Base-by-base conservation (phyloP, 2,797 vertebrate species). In the Naso thynnoides region DNA sequence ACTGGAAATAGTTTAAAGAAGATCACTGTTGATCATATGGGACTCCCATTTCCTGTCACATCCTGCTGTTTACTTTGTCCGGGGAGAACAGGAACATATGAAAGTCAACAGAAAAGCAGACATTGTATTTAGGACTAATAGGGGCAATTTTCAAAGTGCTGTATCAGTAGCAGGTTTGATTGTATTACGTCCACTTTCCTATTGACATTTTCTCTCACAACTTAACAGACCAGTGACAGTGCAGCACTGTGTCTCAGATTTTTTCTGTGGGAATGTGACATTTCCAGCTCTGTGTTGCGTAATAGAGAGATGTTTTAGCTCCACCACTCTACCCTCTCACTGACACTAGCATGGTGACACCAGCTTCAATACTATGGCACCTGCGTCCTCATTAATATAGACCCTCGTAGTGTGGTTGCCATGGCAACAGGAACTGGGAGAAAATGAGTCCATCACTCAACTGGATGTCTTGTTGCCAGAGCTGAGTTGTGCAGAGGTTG, bases 301-400 rank as follows among this genome's bases (percentile, higher is more conserved):
- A 57, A 60, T 14, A 55, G 38, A 36, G 23, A 26, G 53, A 39
- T 24, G 31, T 60, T 65, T 42, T 27, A 81, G 64, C 68, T 69
- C 49, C 13, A 27, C 54, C 38, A 48, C 54, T 55, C 63, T 15
- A 33, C 42, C 27, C 0, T 58, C 58, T 72, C 59, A 27, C 53
- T 59, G 50, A 65, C 64, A 57, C 49, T 27, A 53, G 41, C 42
- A 8, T 57, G 56, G 33, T 31, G 58, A 65, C 56, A 64, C 48
- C 78, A 70, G 26, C 78, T 81, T 78, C 67, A 70, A n/a, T 55
- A 56, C 53, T 41, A 58, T 18, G 41, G 74, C 71, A 86, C 84
- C 87, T 89, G 82, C 63, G 79, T 57, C 62, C 73, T 91, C 78
- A 53, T 86, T 88, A 87, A 86, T 59, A 65, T 49, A 53, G 52